phyloP scores from a whole-genome alignment of 2,888 invertebrate genomes.

The Acronicta leporina region DNA sequence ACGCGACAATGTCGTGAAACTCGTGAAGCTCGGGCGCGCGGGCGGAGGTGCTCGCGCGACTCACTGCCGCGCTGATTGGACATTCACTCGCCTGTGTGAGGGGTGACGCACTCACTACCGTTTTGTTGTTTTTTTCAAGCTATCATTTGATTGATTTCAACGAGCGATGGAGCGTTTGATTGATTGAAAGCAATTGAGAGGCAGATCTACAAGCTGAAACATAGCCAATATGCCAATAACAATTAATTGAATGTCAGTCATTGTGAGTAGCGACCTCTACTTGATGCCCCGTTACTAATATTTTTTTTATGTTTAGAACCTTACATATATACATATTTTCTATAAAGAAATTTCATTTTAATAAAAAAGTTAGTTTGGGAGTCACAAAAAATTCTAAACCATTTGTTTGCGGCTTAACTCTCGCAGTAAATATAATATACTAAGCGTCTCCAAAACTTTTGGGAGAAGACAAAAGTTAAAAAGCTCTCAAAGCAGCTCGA shows the following conservation, averaged over 20 bases:
- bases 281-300: slow-evolving; percentile 4
- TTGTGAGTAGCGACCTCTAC: slow-evolving; percentile 19
- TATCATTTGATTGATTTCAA: slow-evolving; percentile 26
- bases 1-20: slow-evolving; percentile 7
- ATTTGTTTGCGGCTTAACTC: slow-evolving; percentile 21
- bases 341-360: slow-evolving; percentile 1
- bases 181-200: slow-evolving; percentile 25
- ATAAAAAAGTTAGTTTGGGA: slow-evolving; percentile 39
- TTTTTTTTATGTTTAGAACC: not conserved
- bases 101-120: not conserved
- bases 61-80: slow-evolving; percentile 17
- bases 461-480: slow-evolving; percentile 22
- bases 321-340: not conserved
- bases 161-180: not conserved
- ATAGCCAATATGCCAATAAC: slow-evolving; percentile 15
- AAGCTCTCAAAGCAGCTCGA: slow-evolving; percentile 30
- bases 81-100: not conserved
- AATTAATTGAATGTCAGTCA: slow-evolving; percentile 43
- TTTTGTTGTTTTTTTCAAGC: slow-evolving; percentile 2
- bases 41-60: not conserved
- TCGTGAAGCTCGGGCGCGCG: not conserved
- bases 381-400: slow-evolving; percentile 4
- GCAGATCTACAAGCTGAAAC: slow-evolving; percentile 10
- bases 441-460: slow-evolving; percentile 6
- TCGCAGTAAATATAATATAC: slow-evolving; percentile 36